phyloP scores from a whole-genome alignment of 2,113 vertebrate species.

The Serilophus lunatus region DNA sequence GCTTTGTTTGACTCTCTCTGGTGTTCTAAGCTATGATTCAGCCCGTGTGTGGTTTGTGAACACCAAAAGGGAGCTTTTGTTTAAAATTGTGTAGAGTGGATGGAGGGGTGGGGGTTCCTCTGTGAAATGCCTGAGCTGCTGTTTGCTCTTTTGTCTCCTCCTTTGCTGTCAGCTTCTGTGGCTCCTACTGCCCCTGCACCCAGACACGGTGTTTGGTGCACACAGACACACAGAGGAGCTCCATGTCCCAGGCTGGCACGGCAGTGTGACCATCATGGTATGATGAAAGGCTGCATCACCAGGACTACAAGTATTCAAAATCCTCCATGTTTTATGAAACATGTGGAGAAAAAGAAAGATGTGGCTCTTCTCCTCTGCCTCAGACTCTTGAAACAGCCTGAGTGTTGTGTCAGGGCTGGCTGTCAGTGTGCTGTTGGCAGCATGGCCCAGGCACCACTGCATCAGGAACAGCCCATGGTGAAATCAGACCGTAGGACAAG shows the following conservation, averaged over 20 bases:
- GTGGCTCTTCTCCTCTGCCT: not conserved
- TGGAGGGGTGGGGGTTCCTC: not conserved
- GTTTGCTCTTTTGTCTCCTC: not conserved
- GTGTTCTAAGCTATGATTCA: not conserved
- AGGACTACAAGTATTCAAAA: not conserved
- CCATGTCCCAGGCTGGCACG: not conserved
- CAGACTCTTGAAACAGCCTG: not conserved
- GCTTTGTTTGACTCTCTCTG: not conserved
- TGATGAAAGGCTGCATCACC: not conserved
- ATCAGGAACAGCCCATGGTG: not conserved
- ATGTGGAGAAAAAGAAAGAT: not conserved
- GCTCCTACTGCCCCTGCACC: not conserved
- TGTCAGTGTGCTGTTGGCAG: not conserved
- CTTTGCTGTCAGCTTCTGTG: not conserved
- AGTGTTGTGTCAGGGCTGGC: not conserved
- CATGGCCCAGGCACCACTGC: not conserved
- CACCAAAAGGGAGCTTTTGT: not conserved
- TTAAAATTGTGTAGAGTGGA: not conserved
- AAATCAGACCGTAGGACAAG: not conserved
- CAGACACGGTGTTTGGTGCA: not conserved
- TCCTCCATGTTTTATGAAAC: not conserved
- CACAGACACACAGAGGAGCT: fast-evolving
- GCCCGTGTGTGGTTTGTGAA: fast-evolving
- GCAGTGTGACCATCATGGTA: fast-evolving
- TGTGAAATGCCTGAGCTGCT: not conserved